Percentiles rank a stretch among this genome's conserved stretches.
phyloP scores from a whole-genome alignment of 2,113 vertebrate species.

The Pangasianodon hypophthalmus region DNA sequence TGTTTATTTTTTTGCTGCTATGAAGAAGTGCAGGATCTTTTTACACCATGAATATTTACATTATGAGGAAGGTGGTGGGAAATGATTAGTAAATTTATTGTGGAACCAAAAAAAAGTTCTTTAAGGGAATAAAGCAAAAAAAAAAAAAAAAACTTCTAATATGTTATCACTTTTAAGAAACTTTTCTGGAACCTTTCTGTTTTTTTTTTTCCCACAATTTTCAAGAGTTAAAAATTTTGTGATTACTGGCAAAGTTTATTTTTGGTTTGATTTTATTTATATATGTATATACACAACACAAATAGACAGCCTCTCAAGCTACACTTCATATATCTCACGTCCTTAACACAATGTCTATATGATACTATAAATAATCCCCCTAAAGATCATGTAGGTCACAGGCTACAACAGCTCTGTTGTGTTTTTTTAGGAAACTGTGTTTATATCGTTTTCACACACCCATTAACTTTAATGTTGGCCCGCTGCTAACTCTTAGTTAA shows the following conservation, averaged over 20 bases:
- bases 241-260: neutral
- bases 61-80: neutral
- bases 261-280: neutral
- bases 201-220: neutral
- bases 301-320: neutral
- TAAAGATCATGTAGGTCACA: neutral
- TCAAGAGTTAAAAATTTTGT: neutral
- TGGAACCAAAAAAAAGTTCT: neutral
- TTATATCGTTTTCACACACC: neutral
- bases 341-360: neutral
- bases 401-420: too few species aligned
- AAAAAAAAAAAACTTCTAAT: neutral
- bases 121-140: neutral
- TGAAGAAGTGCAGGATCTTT: too few species aligned
- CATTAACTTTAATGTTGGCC: neutral
- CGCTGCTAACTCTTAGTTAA: neutral
- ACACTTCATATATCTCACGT: neutral
- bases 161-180: neutral
- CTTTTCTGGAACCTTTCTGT: neutral
- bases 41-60: neutral
- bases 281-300: neutral
- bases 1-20: neutral
- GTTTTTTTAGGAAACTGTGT: slow-evolving; percentile 8
- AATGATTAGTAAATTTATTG: neutral
- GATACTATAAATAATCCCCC: neutral